phyloP scores from a whole-genome alignment of 2,888 invertebrate genomes.

The Sinhomidia bicolor region DNA sequence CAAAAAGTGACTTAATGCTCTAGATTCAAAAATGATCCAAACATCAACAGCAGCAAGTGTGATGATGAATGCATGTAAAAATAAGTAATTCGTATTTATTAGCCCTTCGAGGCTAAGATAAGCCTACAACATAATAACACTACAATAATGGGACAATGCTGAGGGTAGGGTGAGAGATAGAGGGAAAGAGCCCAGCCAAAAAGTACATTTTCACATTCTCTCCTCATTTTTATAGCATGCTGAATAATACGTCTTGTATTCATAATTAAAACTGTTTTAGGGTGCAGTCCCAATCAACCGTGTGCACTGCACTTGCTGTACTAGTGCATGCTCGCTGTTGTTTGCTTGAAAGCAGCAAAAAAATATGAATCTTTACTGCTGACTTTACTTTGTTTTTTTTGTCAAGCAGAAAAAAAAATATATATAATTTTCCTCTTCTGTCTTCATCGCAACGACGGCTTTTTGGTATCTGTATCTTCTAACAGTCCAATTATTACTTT shows the following conservation, averaged over 20 bases:
- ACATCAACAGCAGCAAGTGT: too few species aligned
- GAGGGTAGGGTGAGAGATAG: constrained; percentile 31
- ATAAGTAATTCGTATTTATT: constrained; percentile 53
- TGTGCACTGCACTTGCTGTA: background rate
- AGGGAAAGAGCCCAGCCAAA: constrained; percentile 49
- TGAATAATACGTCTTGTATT: background rate
- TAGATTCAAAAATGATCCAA: constrained; percentile 9
- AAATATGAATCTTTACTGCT: background rate
- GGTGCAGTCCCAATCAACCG: constrained; percentile 69
- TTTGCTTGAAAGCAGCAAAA: background rate
- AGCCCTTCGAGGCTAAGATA: constrained; percentile 50
- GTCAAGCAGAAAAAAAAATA: constrained; percentile 32
- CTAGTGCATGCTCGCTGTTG: background rate
- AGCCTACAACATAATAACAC: background rate
- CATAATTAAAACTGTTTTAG: constrained; percentile 69
- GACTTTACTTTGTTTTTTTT: constrained; percentile 26
- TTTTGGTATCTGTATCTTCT: constrained; percentile 26
- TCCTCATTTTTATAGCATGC: constrained; percentile 28
- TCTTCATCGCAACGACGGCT: background rate
- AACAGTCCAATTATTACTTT: constrained; percentile 47
- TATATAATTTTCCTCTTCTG: background rate
- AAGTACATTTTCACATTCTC: constrained; percentile 51
- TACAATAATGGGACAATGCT: constrained; percentile 13
- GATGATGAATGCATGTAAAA: background rate
- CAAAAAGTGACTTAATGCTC: background rate